phyloP scores from a whole-genome alignment of 2,797 vertebrate species.

The Dendrocincla fuliginosa region DNA sequence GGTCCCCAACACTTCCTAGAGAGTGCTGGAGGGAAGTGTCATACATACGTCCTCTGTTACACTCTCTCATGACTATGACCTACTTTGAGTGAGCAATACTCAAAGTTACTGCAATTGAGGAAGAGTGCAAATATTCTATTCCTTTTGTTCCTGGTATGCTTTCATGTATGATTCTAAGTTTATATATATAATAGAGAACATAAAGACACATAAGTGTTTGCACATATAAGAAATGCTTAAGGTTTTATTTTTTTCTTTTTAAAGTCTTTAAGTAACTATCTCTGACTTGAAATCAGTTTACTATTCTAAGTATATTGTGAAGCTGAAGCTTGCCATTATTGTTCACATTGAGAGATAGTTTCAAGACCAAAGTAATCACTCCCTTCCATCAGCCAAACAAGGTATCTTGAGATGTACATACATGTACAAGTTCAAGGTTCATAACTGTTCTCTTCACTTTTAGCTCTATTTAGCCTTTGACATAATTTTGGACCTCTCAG shows the following conservation, averaged over 20 bases:
- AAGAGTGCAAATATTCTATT: neutral
- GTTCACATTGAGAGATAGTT: neutral
- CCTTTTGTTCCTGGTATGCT: neutral
- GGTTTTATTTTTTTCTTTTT: neutral
- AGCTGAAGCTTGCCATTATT: neutral
- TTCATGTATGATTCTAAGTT: neutral
- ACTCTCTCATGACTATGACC: neutral
- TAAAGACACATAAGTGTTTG: neutral
- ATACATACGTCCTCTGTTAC: neutral
- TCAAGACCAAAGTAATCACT: neutral
- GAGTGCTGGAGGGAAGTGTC: neutral
- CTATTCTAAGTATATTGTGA: neutral
- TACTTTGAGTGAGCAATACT: neutral
- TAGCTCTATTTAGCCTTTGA: neutral
- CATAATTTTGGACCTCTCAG: neutral
- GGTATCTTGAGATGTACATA: neutral
- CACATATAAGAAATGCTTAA: neutral
- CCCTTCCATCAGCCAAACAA: neutral
- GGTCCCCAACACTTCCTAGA: neutral
- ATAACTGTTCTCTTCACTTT: neutral
- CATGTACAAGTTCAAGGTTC: neutral
- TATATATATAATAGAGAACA: neutral
- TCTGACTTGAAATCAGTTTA: neutral
- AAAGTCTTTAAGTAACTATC: neutral
- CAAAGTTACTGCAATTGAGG: fast-evolving